Conservation (phyloP, 2,113 vertebrate species). For the Nothoprocta pentlandii region DNA sequence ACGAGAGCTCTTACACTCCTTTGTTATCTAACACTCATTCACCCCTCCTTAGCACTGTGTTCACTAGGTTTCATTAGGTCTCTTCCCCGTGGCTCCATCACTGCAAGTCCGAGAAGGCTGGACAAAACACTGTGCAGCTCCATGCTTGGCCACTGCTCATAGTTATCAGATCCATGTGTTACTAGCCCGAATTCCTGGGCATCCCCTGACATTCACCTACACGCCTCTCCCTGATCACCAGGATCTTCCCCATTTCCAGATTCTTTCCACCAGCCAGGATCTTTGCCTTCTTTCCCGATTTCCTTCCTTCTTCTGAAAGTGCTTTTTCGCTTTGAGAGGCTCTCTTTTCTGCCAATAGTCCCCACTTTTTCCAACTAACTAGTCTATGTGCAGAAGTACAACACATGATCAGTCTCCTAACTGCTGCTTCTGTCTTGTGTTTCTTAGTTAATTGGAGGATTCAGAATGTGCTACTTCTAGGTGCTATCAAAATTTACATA, state of each 20-base stretch:
- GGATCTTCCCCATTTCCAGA: rapidly evolving
- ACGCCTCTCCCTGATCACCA: rapidly evolving
- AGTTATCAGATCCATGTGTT: not conserved
- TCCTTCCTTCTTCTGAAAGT: not conserved
- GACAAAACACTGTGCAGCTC: rapidly evolving
- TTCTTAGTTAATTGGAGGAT: not conserved
- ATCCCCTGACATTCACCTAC: rapidly evolving
- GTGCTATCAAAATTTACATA: not conserved
- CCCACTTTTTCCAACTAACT: not conserved
- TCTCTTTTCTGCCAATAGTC: not conserved
- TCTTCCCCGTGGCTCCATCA: rapidly evolving
- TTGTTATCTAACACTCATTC: not conserved
- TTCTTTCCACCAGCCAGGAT: not conserved
- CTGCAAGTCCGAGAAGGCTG: not conserved
- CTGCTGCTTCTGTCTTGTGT: not conserved
- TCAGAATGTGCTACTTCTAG: not conserved
- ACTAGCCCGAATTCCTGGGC: not conserved
- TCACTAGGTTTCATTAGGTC: not conserved
- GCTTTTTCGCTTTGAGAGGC: not conserved
- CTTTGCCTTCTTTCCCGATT: not conserved
- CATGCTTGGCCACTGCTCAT: no score
- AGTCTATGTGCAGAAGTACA: not conserved
- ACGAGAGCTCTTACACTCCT: not conserved
- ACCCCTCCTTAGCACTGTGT: rapidly evolving
- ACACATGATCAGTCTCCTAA: not conserved